A percentile compares a stretch with the other conserved stretches of the same genome.
These are phyloP conservation scores for Cheilosia urbana DNA, from an alignment of 2,888 invertebrate species.

Conservation along the genomic window DNA sequence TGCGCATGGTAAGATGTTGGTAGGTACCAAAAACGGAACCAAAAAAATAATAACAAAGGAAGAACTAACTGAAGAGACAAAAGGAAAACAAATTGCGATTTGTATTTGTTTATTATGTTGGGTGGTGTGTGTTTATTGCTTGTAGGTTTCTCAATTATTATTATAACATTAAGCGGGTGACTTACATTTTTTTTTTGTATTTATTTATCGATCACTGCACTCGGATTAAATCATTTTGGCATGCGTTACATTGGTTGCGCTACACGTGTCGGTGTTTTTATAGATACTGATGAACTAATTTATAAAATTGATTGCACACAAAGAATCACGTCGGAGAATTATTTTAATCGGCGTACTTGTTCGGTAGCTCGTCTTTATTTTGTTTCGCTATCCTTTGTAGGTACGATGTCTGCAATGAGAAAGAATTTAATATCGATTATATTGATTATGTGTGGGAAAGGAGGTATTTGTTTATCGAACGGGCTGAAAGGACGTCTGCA, in stretches of 20 bases:
- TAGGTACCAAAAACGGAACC: background rate
- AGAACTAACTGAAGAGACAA: background rate
- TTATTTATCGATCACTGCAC: slow-evolving; percentile 20
- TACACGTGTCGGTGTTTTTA: background rate
- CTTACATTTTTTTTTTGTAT: slow-evolving; percentile 43
- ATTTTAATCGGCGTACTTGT: slow-evolving; percentile 1
- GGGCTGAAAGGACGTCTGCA: too few relatives aligned
- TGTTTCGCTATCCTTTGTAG: background rate
- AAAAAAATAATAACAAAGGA: slow-evolving; percentile 8
- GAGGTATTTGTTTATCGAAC: too few relatives aligned
- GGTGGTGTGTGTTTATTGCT: slow-evolving; percentile 23
- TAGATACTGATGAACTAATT: background rate
- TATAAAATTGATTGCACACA: slow-evolving; percentile 9
- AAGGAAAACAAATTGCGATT: slow-evolving; percentile 19
- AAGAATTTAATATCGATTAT: background rate
- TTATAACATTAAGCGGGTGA: slow-evolving; percentile 49
- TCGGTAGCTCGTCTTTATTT: slow-evolving; percentile 8
- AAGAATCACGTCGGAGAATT: slow-evolving; percentile 6
- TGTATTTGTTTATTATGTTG: slow-evolving; percentile 12
- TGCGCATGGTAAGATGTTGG: background rate
- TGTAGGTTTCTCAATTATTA: slow-evolving; percentile 27
- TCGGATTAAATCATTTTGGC: slow-evolving; percentile 42
- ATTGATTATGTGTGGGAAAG: too few relatives aligned
- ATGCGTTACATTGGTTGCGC: slow-evolving; percentile 1
- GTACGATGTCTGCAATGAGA: slow-evolving; percentile 37